Evolutionary conservation across 2,888 invertebrate species (phyloP).

Genomic region (Hymenopus coronatus): DNA sequence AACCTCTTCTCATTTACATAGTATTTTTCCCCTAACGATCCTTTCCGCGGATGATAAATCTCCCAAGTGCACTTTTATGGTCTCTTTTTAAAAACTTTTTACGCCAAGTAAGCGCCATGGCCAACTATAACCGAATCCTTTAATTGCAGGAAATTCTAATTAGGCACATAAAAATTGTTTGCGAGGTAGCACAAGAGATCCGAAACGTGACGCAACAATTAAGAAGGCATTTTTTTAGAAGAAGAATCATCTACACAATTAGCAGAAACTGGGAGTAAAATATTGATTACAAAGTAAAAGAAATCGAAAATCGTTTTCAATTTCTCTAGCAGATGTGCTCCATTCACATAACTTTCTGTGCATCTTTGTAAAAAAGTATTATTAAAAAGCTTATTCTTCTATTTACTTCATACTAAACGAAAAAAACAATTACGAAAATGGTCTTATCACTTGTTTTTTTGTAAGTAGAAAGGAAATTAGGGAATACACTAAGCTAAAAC

Average conservation of each 20-base stretch:
- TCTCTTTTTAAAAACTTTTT: background rate
- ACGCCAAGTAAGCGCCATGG: background rate
- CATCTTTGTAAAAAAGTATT: too few relatives aligned
- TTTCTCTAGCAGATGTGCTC: too few relatives aligned
- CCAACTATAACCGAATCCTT: background rate
- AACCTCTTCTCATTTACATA: background rate
- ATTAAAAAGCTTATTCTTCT: too few relatives aligned
- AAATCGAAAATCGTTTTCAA: too few relatives aligned
- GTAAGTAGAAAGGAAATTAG: too few relatives aligned
- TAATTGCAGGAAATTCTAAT: background rate
- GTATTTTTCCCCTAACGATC: background rate
- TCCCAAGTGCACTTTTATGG: background rate
- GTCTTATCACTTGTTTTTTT: too few relatives aligned
- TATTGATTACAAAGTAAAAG: too few relatives aligned
- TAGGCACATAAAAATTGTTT: background rate
- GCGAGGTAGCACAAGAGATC: background rate
- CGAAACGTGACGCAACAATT: background rate
- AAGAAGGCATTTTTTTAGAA: background rate
- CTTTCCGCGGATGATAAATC: background rate
- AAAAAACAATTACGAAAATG: too few relatives aligned
- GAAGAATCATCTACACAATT: background rate
- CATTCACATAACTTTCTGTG: too few relatives aligned
- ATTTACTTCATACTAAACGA: too few relatives aligned
- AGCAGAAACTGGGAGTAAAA: too few relatives aligned
- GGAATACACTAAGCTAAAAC: too few relatives aligned